Conservation (phyloP, 2,888 invertebrate genomes). For the Microctonus brassicae region DNA sequence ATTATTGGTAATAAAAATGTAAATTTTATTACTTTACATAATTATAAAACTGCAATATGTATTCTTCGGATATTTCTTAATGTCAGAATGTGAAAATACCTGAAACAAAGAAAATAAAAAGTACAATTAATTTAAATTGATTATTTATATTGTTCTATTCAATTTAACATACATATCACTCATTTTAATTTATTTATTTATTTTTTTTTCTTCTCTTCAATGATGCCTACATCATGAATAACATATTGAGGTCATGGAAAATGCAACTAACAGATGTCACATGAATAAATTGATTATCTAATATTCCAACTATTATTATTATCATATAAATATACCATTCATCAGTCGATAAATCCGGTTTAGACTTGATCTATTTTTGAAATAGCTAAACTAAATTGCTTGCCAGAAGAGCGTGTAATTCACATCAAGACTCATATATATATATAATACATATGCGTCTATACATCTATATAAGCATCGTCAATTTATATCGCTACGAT, state of each 20-base stretch:
- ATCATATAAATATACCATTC: background rate
- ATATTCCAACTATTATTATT: no score
- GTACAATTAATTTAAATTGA: constrained; percentile 2
- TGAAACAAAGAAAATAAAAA: constrained; percentile 17
- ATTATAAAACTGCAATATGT: background rate
- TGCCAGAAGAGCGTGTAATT: constrained; percentile 18
- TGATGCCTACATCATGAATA: background rate
- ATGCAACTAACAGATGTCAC: constrained; percentile 24
- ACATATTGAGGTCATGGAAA: constrained; percentile 10
- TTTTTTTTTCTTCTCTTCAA: background rate
- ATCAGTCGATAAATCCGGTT: background rate
- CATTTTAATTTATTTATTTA: background rate
- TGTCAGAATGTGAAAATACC: constrained; percentile 8
- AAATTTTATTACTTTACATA: background rate
- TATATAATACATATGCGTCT: no score
- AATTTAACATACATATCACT: background rate
- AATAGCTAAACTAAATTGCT: constrained; percentile 7
- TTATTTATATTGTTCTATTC: background rate
- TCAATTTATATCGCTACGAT: constrained; percentile 48
- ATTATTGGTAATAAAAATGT: constrained; percentile 7
- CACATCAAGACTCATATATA: background rate
- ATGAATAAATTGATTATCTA: constrained; percentile 23
- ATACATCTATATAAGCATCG: constrained; percentile 10
- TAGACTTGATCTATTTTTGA: constrained; percentile 20
- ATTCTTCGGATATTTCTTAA: background rate